phyloP scores from a whole-genome alignment of 2,113 vertebrate species.

The Ptilorrhoa leucosticta region DNA sequence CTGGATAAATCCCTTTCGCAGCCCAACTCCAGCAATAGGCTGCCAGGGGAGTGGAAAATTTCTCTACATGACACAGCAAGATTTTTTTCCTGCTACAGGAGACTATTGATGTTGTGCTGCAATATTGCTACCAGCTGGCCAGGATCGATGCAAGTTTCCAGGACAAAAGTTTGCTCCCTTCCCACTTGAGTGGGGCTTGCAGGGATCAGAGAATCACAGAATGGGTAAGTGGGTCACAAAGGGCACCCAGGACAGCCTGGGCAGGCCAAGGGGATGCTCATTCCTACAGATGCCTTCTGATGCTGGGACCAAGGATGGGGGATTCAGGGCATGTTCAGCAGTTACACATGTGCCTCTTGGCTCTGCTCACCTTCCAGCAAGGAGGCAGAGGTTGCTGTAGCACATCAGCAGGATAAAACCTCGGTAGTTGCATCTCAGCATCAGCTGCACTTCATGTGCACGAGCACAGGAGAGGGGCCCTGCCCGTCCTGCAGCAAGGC shows the following conservation, averaged over 20 bases:
- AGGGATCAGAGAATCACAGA: neutral
- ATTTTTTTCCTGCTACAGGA: neutral
- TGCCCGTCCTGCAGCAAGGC: neutral
- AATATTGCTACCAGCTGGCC: neutral
- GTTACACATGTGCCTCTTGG: rapidly evolving
- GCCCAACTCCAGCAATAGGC: neutral
- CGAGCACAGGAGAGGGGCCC: neutral
- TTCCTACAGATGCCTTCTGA: neutral
- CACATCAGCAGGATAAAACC: neutral
- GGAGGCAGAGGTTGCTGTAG: neutral
- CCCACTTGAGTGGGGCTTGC: neutral
- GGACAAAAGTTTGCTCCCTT: neutral
- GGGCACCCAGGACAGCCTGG: neutral
- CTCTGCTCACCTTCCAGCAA: neutral
- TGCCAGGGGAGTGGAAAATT: neutral
- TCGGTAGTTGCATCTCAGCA: neutral
- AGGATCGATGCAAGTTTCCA: neutral
- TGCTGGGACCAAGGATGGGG: neutral
- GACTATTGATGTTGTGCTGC: neutral
- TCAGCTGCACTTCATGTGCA: neutral
- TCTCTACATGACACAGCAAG: neutral
- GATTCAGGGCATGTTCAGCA: neutral
- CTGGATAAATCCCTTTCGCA: neutral
- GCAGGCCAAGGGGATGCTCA: neutral
- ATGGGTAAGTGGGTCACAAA: neutral